Evolutionary conservation across 2,797 vertebrate genomes (phyloP).

Genomic region (Rhynchotus rufescens): DNA sequence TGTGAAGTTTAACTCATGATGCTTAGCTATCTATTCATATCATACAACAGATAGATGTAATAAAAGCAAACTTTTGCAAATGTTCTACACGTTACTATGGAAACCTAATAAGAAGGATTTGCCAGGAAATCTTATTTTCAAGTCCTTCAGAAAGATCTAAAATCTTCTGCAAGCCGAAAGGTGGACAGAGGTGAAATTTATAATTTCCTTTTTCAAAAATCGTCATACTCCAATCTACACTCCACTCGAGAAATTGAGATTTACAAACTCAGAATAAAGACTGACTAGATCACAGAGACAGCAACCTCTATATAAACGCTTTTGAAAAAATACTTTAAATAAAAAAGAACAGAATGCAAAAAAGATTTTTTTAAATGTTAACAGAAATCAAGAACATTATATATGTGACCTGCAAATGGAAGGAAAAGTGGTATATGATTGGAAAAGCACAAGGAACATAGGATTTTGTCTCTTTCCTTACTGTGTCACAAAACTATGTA

Average conservation of each 20-base stretch:
- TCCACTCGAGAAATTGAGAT: not conserved
- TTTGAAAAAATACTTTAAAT: not conserved
- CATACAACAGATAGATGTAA: not conserved
- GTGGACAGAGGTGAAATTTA: not conserved
- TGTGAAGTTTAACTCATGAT: not conserved
- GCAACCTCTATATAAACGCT: not conserved
- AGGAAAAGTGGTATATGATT: not conserved
- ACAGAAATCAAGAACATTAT: not conserved
- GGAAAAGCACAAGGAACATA: not conserved
- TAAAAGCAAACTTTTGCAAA: constrained; percentile 31
- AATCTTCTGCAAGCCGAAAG: not conserved
- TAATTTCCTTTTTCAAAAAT: not conserved
- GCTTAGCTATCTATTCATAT: not conserved
- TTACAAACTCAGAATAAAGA: not conserved
- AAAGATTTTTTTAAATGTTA: not conserved
- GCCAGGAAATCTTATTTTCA: constrained; percentile 2
- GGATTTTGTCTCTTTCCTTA: not conserved
- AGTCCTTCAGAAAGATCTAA: not conserved
- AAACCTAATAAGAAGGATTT: constrained; percentile 12
- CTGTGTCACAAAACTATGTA: not conserved
- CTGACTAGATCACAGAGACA: not conserved
- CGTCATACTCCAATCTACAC: not conserved
- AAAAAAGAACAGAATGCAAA: not conserved
- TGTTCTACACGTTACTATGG: not conserved
- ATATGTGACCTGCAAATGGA: not conserved